Percentiles rank a stretch among this genome's conserved stretches.
These are phyloP conservation scores for Drosophila leontia DNA, from an alignment of 1,140 invertebrate species.

Conservation along the genomic window DNA sequence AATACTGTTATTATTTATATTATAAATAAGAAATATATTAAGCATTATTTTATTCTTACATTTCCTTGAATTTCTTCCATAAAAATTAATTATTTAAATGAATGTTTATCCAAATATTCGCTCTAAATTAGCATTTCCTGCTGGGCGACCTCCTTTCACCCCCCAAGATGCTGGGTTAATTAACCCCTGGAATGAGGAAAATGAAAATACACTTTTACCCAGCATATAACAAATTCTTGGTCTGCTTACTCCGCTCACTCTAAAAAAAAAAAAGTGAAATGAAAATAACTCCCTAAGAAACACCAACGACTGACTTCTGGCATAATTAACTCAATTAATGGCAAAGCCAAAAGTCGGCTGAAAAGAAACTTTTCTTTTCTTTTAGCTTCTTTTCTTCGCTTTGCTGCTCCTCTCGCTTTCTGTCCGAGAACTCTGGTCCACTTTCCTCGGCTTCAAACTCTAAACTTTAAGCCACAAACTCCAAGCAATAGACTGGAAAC, in stretches of 20 bases:
- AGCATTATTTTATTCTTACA: neutral
- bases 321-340: conserved; percentile 63
- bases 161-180: conserved; percentile 12
- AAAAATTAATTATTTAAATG: neutral
- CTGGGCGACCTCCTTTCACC: neutral
- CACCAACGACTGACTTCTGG: conserved; percentile 38
- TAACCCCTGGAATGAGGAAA: conserved; percentile 16
- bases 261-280: conserved; percentile 8
- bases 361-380: conserved; percentile 49
- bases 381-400: conserved; percentile 10
- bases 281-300: conserved; percentile 29
- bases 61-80: neutral
- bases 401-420: conserved; percentile 29
- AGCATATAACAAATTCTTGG: conserved; percentile 42
- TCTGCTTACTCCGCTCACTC: conserved; percentile 30
- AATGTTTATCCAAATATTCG: neutral
- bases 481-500: conserved; percentile 30
- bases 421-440: conserved; percentile 39
- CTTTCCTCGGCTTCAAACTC: conserved; percentile 30
- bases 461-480: conserved; percentile 1
- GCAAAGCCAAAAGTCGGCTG: conserved; percentile 22
- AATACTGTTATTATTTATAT: neutral
- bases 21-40: neutral
- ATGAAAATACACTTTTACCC: conserved; percentile 29
- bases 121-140: conserved; percentile 21